A percentile compares a stretch with the other conserved stretches of the same genome.
These are phyloP conservation scores for Stenchaetothrips biformis DNA, from an alignment of 2,888 invertebrate genomes.

Conservation along the genomic window DNA sequence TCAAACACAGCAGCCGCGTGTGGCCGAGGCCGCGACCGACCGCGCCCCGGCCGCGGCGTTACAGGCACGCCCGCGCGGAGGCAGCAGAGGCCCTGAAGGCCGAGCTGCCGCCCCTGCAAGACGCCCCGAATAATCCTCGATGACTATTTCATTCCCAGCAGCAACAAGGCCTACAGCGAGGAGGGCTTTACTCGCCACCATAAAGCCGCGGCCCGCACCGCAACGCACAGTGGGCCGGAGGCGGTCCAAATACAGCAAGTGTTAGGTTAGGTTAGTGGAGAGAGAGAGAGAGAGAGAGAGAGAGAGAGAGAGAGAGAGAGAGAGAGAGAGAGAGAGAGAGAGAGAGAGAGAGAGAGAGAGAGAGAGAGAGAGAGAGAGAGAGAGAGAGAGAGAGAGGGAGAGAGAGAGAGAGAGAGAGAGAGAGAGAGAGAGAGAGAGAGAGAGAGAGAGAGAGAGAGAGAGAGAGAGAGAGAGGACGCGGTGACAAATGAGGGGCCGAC, in stretches of 20 bases:
- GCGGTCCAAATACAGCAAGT: background rate
- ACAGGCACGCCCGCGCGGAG: background rate
- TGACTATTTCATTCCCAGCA: background rate
- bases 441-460: background rate
- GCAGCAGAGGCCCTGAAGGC: background rate
- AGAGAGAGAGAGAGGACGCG: background rate
- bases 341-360: constrained; percentile 1
- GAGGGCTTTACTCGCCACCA: background rate
- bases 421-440: background rate
- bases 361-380: background rate
- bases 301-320: background rate
- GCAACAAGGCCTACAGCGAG: background rate
- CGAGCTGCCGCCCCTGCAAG: background rate
- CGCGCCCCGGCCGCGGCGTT: background rate
- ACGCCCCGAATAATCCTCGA: background rate
- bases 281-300: background rate
- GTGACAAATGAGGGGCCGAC: background rate
- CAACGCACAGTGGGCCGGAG: background rate
- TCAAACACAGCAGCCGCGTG: background rate
- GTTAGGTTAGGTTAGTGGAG: background rate
- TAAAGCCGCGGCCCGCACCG: background rate
- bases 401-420: background rate
- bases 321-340: constrained; percentile 1
- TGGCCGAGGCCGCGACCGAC: background rate
- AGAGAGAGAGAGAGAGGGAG: background rate